These are phyloP conservation scores for Taphrorychus bicolor DNA, from an alignment of 2,888 invertebrate genomes.

Conservation along the genomic window DNA sequence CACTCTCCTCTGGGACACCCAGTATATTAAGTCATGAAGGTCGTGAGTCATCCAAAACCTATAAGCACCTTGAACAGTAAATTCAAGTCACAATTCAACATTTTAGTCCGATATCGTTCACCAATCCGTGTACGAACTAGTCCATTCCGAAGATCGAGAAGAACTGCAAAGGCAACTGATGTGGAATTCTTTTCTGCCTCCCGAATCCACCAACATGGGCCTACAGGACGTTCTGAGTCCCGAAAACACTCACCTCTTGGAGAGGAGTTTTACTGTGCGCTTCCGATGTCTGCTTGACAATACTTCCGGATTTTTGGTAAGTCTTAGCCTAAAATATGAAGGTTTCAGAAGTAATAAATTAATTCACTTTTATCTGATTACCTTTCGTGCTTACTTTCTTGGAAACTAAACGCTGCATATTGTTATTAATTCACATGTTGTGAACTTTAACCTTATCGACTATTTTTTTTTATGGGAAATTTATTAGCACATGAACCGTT, in stretches of 20 bases:
- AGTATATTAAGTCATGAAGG: too few species aligned
- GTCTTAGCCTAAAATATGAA: constrained; percentile 52
- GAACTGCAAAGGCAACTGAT: constrained; percentile 94
- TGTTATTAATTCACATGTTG: background rate
- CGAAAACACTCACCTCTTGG: constrained; percentile 88
- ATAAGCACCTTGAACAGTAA: too few species aligned
- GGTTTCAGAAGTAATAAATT: background rate
- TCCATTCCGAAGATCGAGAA: constrained; percentile 98
- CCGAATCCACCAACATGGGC: constrained; percentile 77
- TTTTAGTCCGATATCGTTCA: constrained; percentile 97
- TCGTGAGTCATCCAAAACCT: too few species aligned
- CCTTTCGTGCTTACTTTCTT: background rate
- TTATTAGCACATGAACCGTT: too few species aligned
- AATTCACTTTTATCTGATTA: background rate
- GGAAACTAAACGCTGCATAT: too few species aligned
- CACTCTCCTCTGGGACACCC: too few species aligned
- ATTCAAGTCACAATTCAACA: too few species aligned
- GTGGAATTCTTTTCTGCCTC: constrained; percentile 92
- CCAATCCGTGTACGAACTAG: constrained; percentile 98
- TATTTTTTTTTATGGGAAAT: too few species aligned
- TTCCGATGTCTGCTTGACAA: constrained; percentile 99
- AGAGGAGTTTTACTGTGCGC: constrained; percentile 97
- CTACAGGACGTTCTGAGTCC: constrained; percentile 89
- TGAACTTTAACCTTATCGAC: too few species aligned
- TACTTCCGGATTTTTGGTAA: constrained; percentile 98